Evolutionary conservation across 2,888 invertebrate genomes (phyloP), one percentile per base, ranked within the genome.

Genomic region (Phrixothrix hirtus): DNA sequence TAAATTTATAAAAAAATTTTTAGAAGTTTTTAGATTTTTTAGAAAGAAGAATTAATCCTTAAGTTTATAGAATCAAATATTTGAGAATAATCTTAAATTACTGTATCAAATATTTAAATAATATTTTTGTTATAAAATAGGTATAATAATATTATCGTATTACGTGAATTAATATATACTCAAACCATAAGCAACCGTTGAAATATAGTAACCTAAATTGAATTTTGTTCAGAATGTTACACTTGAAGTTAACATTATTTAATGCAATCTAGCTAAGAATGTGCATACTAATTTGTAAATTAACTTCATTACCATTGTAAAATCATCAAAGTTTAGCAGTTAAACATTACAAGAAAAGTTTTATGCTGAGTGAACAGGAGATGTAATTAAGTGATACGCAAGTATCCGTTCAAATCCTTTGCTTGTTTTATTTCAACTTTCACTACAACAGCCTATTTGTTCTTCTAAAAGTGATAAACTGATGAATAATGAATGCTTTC

Each of bases 321-420:
- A 41, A 30, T 17, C 41, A 41, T 41, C 41, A 41, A 41, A 41
- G 30, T 41, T 41, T 41, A 30, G 41, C 41, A 41, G 41, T 41
- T 41, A 17, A 26, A 41, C 41, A 41, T 30, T 41, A 10, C 30
- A 13, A 10, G 30, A 27, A 41, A 41, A 41, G 30, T 41, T 41
- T 21, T 27, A 16, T 29, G 41, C 12, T 30, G 41, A 14, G 41
- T 41, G 30, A 41, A 41, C 9, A 36, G 36, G 27, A 41, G 41
- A 41, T 41, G 30, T 41, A 41, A 41, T 41, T 41, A 41, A 41
- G 41, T 41, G 41, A 41, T 41, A 41, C 41, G 30, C 6, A 41
- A 41, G 27, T 41, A 41, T 41, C 30, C 41, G 30, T 41, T 41
- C 15, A 12, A 41, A 41, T 41, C 27, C 26, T 38, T 30, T 27